Evolutionary conservation across 2,113 vertebrate species (phyloP), one percentile per base, ranked within the genome.

Genomic region (Nothocercus julius): DNA sequence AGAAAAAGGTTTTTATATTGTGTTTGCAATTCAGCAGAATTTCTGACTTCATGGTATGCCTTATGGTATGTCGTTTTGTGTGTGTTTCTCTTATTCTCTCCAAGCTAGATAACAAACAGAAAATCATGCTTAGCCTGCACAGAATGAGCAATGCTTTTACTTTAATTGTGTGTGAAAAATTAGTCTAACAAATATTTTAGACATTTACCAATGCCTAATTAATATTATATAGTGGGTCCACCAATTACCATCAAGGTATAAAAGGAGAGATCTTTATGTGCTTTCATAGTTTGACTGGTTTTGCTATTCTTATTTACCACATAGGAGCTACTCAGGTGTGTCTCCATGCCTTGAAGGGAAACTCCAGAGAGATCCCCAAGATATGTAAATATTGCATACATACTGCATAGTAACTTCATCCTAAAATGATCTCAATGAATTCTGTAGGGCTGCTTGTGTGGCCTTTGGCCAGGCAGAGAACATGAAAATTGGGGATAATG

Each of bases 11-110:
- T 83, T 92, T 93, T 90, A 73, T 88, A 12, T 28, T 83, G 21
- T 87, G 63, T 36, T 51, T 77, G 88, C 56, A 68, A 42, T 96
- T 95, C 63, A 72, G n/a, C 70, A 83, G n/a, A 96, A 92, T 95
- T 88, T 85, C 77, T 92, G n/a, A 80, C 64, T 84, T 34, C 40
- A 59, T 54, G 85, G 77, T 53, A 64, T 4, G 9, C 63, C 54
- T 75, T 86, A 62, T 49, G 3, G 21, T 67, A 70, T 34, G 21
- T 69, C 66, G 1, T 83, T 95, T 91, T 76, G 44, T 87, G 82
- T 32, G 16, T 6, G 82, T 82, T 81, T 80, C 24, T 83, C 62
- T 74, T 76, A 27, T 36, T 83, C 11, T 32, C n/a, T 47, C 24
- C 63, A 53, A 78, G 45, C 27, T 44, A 45, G 25, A 34, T 34